Conservation (phyloP, 2,888 invertebrate species). For the Mythimna loreyi region DNA sequence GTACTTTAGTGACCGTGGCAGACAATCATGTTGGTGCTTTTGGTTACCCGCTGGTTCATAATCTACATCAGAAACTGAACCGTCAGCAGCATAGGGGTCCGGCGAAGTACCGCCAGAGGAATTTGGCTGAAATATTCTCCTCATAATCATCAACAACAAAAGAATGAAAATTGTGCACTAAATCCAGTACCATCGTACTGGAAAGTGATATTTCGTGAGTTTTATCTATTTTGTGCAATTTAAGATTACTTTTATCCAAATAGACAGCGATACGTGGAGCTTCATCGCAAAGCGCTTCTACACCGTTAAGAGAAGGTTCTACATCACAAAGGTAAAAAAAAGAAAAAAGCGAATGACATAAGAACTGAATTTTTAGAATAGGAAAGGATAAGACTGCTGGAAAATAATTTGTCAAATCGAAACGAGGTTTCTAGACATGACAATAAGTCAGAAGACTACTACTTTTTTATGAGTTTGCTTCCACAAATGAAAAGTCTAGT, state of each 20-base stretch:
- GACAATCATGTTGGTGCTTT: too few species aligned
- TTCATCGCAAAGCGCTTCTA: constrained; percentile 49
- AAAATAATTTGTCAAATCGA: constrained; percentile 49
- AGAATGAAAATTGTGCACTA: too few species aligned
- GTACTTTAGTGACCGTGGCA: too few species aligned
- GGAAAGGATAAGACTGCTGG: constrained; percentile 49
- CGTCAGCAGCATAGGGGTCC: too few species aligned
- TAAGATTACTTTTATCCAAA: constrained; percentile 30
- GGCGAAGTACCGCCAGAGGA: too few species aligned
- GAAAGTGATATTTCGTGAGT: constrained; percentile 31
- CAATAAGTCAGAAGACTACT: constrained; percentile 13
- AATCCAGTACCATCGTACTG: too few species aligned
- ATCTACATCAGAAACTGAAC: too few species aligned
- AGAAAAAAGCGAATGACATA: constrained; percentile 1
- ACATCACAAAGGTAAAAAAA: constrained; percentile 53
- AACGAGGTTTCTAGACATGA: constrained; percentile 42
- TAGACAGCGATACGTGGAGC: too few species aligned
- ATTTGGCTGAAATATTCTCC: too few species aligned
- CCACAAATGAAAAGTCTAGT: constrained; percentile 60
- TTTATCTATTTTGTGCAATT: constrained; percentile 40
- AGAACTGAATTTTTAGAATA: constrained; percentile 55
- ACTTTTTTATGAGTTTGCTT: constrained; percentile 52
- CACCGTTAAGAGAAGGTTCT: constrained; percentile 45
- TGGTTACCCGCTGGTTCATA: too few species aligned
- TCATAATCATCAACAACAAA: too few species aligned